Evolutionary conservation across 2,888 invertebrate genomes (phyloP), one percentile per base, ranked within the genome.

Genomic region (Andrena bucephala): DNA sequence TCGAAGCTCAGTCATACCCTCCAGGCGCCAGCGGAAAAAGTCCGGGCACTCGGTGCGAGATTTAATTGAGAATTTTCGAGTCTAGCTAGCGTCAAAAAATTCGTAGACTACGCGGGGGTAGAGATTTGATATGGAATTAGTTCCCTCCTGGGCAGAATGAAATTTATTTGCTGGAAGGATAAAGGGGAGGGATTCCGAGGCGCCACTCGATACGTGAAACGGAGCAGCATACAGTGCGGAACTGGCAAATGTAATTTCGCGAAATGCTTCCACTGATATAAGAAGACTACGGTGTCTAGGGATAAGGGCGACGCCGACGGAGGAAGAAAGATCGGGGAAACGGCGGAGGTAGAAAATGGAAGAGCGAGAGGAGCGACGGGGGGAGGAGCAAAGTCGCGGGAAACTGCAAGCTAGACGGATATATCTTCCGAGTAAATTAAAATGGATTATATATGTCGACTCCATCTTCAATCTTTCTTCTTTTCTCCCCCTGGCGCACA

Each of bases 381-480:
- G 63, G 33, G 7, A 75, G 83, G 63, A 75, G 75, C 76, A 77
- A 84, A 85, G 85, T 87, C 86, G 83, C 81, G 73, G 84, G 88
- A 89, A 90, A 92, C 86, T 90, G 91, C 90, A 89, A 91, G 87
- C 89, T 91, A 91, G 90, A 92, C 91, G 91, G 89, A 91, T 92
- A 91, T 92, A 91, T 92, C 91, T 89, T 84, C 79, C 85, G 84
- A 89, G 90, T 92, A 92, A 93, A 93, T 93, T 93, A 93, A 93
- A 93, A 92, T 92, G 92, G 92, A 93, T 93, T 93, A 92, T 93
- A 92, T 92, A 92, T 91, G 91, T 92, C 88, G 85, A 87, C 87
- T 90, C 89, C 87, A 88, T 89, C 90, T 90, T 91, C 91, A 87
- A 93, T 92, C 90, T 91, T 90, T 89, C 85, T 90, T 89, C 85